Conservation (phyloP, 2,113 vertebrate genomes). For the Xyliphius kryptos region DNA sequence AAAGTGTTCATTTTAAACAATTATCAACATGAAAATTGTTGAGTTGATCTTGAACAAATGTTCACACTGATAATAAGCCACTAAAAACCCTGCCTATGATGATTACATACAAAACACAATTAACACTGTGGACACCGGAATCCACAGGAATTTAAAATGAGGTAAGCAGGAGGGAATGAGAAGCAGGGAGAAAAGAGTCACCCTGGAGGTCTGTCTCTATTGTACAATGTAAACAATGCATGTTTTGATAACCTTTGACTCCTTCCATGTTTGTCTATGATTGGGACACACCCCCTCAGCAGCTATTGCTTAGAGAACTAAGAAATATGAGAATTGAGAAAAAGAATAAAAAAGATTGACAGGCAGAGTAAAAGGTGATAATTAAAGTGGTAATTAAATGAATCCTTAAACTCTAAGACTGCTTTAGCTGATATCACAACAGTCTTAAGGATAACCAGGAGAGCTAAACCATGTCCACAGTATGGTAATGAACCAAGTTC, state of each 20-base stretch:
- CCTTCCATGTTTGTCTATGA: conserved; percentile 31
- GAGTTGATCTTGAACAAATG: too few species aligned
- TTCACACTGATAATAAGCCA: too few species aligned
- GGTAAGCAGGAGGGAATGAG: neutral
- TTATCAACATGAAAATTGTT: too few species aligned
- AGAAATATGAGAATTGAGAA: conserved; percentile 34
- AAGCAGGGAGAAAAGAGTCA: conserved; percentile 4
- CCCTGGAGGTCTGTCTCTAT: conserved; percentile 41
- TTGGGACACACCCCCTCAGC: conserved; percentile 32
- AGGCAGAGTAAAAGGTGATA: conserved; percentile 29
- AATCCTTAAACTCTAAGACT: conserved; percentile 31
- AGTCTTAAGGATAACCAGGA: conserved; percentile 4
- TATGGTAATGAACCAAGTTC: neutral
- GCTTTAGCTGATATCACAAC: conserved; percentile 1
- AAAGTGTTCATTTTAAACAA: too few species aligned
- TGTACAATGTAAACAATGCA: conserved; percentile 55
- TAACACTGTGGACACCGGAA: conserved; percentile 3
- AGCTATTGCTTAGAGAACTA: conserved; percentile 31
- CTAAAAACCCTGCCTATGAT: neutral
- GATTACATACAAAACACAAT: neutral
- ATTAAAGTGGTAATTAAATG: conserved; percentile 48
- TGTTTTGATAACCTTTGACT: conserved; percentile 56
- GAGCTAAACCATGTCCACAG: neutral
- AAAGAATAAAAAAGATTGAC: conserved; percentile 6
- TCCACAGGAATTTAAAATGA: neutral